A percentile compares a stretch with the other conserved stretches of the same genome.
Conservation (phyloP, 2,113 vertebrate genomes). For the Pristiophorus japonicus region DNA sequence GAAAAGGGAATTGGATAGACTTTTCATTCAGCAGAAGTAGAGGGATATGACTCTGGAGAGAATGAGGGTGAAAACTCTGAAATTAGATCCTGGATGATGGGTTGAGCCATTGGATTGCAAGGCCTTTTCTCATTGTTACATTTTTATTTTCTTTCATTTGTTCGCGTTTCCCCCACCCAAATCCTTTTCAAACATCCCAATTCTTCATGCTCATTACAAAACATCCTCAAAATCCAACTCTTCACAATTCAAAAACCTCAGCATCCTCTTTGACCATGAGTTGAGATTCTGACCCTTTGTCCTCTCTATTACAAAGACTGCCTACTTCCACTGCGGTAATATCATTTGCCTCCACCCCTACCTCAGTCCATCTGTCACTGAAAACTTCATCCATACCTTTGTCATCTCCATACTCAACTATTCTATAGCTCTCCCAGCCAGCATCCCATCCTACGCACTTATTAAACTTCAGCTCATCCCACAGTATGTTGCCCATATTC, state of each 20-base stretch:
- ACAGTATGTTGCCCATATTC: neutral
- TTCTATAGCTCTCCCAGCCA: too few relatives aligned
- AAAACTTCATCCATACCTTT: neutral
- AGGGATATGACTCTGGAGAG: neutral
- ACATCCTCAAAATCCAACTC: neutral
- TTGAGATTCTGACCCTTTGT: too few relatives aligned
- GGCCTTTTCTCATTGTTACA: neutral
- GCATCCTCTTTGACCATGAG: neutral
- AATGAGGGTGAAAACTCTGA: neutral
- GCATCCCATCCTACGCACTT: too few relatives aligned
- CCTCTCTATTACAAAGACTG: neutral
- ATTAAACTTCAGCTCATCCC: neutral
- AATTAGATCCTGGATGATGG: neutral
- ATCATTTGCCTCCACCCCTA: neutral
- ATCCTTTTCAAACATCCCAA: too few relatives aligned
- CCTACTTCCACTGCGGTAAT: neutral
- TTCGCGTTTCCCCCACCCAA: too few relatives aligned
- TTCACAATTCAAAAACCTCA: neutral
- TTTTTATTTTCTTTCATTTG: neutral
- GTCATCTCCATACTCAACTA: neutral
- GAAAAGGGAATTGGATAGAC: neutral
- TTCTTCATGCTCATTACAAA: too few relatives aligned
- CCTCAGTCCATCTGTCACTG: too few relatives aligned
- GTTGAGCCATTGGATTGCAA: neutral
- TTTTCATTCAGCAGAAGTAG: too few relatives aligned